phyloP scores from a whole-genome alignment of 2,888 invertebrate species.

The Protonemura montana region DNA sequence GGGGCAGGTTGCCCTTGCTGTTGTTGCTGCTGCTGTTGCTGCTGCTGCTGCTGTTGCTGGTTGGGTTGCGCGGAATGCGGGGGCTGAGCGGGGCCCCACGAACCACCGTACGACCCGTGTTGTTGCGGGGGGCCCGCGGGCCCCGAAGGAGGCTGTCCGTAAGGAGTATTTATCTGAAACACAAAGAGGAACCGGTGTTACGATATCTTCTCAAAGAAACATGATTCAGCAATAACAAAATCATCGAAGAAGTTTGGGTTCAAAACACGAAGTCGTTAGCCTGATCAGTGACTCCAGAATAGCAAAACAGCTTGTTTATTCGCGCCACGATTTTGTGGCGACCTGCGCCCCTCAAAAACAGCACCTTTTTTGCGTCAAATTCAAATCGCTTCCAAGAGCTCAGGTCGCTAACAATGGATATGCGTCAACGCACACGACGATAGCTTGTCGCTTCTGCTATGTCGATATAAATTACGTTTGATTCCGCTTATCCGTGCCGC shows the following conservation, averaged over 20 bases:
- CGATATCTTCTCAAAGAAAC: no score
- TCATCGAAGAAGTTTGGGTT: no score
- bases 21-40: conserved; percentile 41
- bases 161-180: conserved; percentile 49
- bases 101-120: conserved; percentile 41
- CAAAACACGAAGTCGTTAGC: no score
- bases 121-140: conserved; percentile 38
- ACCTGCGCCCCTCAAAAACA: no score
- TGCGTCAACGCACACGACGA: no score
- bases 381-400: no score
- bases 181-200: not conserved
- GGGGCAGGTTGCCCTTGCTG: conserved; percentile 46
- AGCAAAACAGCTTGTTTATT: no score
- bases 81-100: conserved; percentile 60
- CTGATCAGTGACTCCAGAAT: no score
- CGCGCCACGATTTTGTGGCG: no score
- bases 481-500: not conserved
- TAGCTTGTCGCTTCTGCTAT: not conserved
- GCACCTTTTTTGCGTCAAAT: no score
- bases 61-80: conserved; percentile 67
- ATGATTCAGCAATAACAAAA: no score
- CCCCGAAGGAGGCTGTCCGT: conserved; percentile 47
- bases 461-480: not conserved
- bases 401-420: no score
- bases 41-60: conserved; percentile 58